Conservation (phyloP, 2,888 invertebrate genomes). For the Melipona bicolor region DNA sequence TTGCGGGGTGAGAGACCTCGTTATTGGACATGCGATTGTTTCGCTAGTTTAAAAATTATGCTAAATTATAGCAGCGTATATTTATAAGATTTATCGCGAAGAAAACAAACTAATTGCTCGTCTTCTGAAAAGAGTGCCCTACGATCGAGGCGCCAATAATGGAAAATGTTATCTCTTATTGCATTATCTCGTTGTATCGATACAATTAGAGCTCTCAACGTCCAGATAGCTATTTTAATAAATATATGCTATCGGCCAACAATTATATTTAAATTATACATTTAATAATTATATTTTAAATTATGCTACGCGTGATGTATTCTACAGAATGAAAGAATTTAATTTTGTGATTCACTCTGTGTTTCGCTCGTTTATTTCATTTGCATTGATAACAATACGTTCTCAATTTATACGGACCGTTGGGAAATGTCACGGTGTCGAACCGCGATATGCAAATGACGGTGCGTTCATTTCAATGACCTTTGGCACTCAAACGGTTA, state of each 20-base stretch:
- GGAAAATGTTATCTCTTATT: neutral
- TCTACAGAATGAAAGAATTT: neutral
- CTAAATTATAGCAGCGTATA: slow-evolving; percentile 26
- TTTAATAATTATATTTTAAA: neutral
- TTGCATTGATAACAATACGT: too few relatives aligned
- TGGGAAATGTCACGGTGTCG: too few relatives aligned
- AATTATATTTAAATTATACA: neutral
- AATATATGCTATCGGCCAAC: neutral
- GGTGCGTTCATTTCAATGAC: too few relatives aligned
- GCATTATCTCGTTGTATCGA: neutral
- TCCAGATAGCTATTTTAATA: neutral
- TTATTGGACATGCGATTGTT: slow-evolving; percentile 15
- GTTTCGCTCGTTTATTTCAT: too few relatives aligned
- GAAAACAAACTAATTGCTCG: neutral
- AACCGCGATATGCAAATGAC: too few relatives aligned
- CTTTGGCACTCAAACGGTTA: too few relatives aligned
- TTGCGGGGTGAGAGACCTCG: slow-evolving; percentile 45
- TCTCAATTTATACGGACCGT: too few relatives aligned
- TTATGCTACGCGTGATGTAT: neutral
- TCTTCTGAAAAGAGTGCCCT: neutral
- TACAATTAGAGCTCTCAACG: neutral
- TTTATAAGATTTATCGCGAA: slow-evolving; percentile 13
- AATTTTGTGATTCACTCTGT: too few relatives aligned
- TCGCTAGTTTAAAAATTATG: neutral
- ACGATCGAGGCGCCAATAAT: neutral